Conservation (phyloP, 2,113 vertebrate genomes). For the Paraplagusia blochii region DNA sequence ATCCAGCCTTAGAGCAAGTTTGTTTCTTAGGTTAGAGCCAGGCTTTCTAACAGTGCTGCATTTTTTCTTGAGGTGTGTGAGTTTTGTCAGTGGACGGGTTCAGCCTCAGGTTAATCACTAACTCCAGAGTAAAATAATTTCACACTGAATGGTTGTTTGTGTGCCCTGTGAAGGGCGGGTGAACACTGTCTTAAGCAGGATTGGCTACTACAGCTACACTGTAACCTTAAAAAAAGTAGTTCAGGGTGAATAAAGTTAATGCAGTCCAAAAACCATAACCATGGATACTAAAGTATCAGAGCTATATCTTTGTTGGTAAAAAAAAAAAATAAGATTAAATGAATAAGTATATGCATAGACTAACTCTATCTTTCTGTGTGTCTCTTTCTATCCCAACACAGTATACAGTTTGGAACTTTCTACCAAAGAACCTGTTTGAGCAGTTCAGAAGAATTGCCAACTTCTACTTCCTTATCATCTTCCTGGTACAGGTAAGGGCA, state of each 20-base stretch:
- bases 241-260: background rate
- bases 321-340: background rate
- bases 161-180: too few species aligned
- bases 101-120: too few species aligned
- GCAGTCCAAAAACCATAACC: background rate
- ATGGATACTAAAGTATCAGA: background rate
- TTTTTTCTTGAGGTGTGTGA: too few species aligned
- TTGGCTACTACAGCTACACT: too few species aligned
- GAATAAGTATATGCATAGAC: background rate
- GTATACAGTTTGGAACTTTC: constrained; percentile 99
- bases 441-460: constrained; percentile 99
- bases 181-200: too few species aligned
- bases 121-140: too few species aligned
- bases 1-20: too few species aligned
- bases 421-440: constrained; percentile 98
- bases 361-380: background rate
- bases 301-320: background rate
- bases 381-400: constrained; percentile 48
- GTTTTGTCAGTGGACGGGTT: too few species aligned
- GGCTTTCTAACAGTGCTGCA: too few species aligned
- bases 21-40: too few species aligned
- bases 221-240: too few species aligned
- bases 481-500: constrained; percentile 92
- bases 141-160: too few species aligned
- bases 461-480: constrained; percentile 99